These are phyloP conservation scores for Pelodytes ibericus DNA, from an alignment of 2,797 vertebrate genomes.

Conservation along the genomic window DNA sequence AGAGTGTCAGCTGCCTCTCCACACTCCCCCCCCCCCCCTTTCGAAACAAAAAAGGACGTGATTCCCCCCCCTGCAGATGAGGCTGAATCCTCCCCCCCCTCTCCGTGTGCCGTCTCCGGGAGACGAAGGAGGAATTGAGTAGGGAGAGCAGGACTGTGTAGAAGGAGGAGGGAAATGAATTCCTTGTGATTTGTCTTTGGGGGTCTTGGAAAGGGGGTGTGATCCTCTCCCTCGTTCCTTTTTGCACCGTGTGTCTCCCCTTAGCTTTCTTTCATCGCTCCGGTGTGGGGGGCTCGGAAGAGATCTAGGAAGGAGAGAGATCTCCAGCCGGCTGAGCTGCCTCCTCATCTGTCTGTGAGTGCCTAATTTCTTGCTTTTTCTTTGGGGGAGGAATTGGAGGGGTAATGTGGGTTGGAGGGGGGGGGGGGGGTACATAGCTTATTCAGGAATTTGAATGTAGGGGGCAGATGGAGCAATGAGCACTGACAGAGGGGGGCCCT, in stretches of 20 bases:
- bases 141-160: constrained; percentile 45
- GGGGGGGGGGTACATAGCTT: neutral
- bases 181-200: constrained; percentile 44
- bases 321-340: constrained; percentile 25
- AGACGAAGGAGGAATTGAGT: constrained; percentile 49
- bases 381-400: neutral
- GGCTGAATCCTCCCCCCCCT: constrained; percentile 24
- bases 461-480: neutral
- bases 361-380: constrained; percentile 3
- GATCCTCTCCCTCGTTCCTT: constrained; percentile 19
- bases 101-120: constrained; percentile 49
- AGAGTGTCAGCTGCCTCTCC: constrained; percentile 11
- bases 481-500: constrained; percentile 23
- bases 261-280: constrained; percentile 52
- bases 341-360: constrained; percentile 53
- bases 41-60: constrained; percentile 51
- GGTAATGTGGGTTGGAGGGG: neutral
- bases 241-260: constrained; percentile 56
- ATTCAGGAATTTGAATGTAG: neutral
- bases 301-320: constrained; percentile 25
- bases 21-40: too few species aligned
- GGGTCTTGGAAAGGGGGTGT: constrained; percentile 38
- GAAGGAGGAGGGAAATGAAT: constrained; percentile 43
- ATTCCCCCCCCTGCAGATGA: constrained; percentile 39
- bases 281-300: constrained; percentile 35